These are phyloP conservation scores for Drosophila bunnanda DNA, from an alignment of 2,888 invertebrate genomes.

Conservation along the genomic window DNA sequence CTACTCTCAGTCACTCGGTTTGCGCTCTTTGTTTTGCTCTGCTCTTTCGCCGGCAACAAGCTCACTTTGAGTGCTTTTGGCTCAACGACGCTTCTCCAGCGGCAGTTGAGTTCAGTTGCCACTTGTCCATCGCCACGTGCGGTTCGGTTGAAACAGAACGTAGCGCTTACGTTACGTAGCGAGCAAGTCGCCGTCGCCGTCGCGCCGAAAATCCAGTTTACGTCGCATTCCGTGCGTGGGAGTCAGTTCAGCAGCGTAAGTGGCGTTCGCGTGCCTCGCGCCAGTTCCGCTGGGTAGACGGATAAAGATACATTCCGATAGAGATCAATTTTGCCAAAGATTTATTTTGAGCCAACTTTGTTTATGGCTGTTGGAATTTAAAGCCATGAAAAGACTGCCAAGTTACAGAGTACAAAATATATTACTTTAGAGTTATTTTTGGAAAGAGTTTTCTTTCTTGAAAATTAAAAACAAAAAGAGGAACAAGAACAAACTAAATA, in stretches of 20 bases:
- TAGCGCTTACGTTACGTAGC: slow-evolving; percentile 2
- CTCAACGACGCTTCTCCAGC: slow-evolving; percentile 35
- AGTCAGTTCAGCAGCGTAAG: slow-evolving; percentile 37
- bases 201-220: slow-evolving; percentile 26
- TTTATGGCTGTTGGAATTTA: slow-evolving; percentile 1
- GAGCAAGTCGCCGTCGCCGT: background rate
- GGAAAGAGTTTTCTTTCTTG: background rate
- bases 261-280: slow-evolving; percentile 46
- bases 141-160: slow-evolving; percentile 57
- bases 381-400: background rate
- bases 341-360: slow-evolving; percentile 2
- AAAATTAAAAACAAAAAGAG: background rate
- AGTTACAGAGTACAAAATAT: background rate
- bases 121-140: slow-evolving; percentile 75
- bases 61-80: slow-evolving; percentile 35
- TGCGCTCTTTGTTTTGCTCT: slow-evolving; percentile 65
- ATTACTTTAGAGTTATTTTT: no score
- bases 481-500: background rate
- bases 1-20: slow-evolving; percentile 22
- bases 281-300: slow-evolving; percentile 27
- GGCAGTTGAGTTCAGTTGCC: slow-evolving; percentile 67
- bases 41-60: slow-evolving; percentile 72
- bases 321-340: slow-evolving; percentile 19
- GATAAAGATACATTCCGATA: slow-evolving; percentile 45
- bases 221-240: slow-evolving; percentile 25